Evolutionary conservation across 2,888 invertebrate genomes (phyloP).

Genomic region (Allophyes oxyacanthae): DNA sequence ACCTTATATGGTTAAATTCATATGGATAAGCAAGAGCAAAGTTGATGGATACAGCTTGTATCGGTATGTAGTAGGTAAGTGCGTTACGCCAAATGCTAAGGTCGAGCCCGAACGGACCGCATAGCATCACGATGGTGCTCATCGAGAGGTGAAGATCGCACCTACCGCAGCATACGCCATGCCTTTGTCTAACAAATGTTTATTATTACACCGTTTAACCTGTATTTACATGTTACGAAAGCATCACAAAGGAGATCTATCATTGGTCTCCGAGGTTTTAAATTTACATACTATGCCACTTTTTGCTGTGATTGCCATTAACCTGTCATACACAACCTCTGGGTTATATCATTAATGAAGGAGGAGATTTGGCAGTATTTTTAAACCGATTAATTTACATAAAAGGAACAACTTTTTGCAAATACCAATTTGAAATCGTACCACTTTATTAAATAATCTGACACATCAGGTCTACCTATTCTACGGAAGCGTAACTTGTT

Average conservation of each 20-base stretch:
- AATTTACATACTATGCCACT: conserved; percentile 15
- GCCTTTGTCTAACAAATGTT: conserved; percentile 40
- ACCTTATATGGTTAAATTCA: too few species aligned
- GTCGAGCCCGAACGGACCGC: conserved; percentile 69
- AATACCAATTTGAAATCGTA: conserved; percentile 5
- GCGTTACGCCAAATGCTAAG: conserved; percentile 76
- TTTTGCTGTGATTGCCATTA: conserved; percentile 20
- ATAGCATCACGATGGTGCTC: conserved; percentile 71
- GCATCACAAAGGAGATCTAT: conserved; percentile 26
- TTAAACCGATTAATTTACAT: conserved; percentile 37
- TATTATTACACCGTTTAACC: conserved; percentile 24
- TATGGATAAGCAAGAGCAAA: conserved; percentile 1
- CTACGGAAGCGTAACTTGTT: conserved; percentile 41
- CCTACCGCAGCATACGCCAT: conserved; percentile 49
- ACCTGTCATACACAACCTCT: conserved; percentile 13
- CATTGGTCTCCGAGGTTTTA: conserved; percentile 24
- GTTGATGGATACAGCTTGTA: conserved; percentile 26
- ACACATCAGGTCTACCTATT: conserved; percentile 1
- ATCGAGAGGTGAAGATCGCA: conserved; percentile 64
- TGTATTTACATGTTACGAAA: conserved; percentile 24
- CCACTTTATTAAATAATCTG: conserved; percentile 11
- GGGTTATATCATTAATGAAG: conserved; percentile 28
- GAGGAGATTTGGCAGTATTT: conserved; percentile 50
- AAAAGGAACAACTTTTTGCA: conserved; percentile 33
- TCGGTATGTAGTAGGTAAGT: conserved; percentile 21